A percentile compares a stretch with the other conserved stretches of the same genome.
Evolutionary conservation across 1,140 invertebrate genomes (phyloP).

Genomic region (Drosophila parvula): DNA sequence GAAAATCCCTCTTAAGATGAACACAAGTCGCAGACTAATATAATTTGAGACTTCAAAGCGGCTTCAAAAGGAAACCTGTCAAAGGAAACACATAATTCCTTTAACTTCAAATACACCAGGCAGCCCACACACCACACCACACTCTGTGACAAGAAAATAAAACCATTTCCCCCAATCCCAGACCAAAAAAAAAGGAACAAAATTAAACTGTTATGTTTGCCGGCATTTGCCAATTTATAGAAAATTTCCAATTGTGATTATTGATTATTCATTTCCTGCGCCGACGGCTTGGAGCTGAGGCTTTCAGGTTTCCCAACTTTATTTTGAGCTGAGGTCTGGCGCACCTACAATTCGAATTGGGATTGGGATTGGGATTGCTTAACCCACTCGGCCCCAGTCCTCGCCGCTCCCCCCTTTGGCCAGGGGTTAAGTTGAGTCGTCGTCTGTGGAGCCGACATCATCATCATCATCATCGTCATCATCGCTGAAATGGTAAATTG

Average conservation of each 20-base stretch:
- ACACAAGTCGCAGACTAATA: conserved; percentile 21
- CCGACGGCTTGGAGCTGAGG: background rate
- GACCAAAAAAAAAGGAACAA: conserved; percentile 10
- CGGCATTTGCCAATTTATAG: conserved; percentile 70
- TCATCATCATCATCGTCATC: conserved; percentile 23
- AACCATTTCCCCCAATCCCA: conserved; percentile 26
- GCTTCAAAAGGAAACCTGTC: conserved; percentile 29
- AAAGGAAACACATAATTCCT: conserved; percentile 32
- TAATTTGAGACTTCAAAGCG: conserved; percentile 37
- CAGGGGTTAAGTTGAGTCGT: conserved; percentile 47
- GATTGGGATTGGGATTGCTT: conserved; percentile 32
- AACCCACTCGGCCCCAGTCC: conserved; percentile 22
- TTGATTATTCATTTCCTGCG: conserved; percentile 77
- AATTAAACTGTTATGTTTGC: conserved; percentile 52
- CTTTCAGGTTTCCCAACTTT: conserved; percentile 22
- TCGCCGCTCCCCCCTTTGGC: background rate
- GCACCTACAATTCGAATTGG: conserved; percentile 55
- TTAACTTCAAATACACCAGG: conserved; percentile 12
- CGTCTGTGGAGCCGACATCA: conserved; percentile 45
- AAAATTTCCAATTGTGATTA: conserved; percentile 79
- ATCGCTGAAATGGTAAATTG: conserved; percentile 69
- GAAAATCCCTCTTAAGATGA: background rate
- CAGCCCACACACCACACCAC: background rate
- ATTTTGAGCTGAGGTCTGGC: conserved; percentile 26
- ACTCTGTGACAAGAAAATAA: conserved; percentile 15